These are phyloP conservation scores for Anneissia japonica DNA, from an alignment of 35 echinoderm and acorn worm species.

Conservation along the genomic window DNA sequence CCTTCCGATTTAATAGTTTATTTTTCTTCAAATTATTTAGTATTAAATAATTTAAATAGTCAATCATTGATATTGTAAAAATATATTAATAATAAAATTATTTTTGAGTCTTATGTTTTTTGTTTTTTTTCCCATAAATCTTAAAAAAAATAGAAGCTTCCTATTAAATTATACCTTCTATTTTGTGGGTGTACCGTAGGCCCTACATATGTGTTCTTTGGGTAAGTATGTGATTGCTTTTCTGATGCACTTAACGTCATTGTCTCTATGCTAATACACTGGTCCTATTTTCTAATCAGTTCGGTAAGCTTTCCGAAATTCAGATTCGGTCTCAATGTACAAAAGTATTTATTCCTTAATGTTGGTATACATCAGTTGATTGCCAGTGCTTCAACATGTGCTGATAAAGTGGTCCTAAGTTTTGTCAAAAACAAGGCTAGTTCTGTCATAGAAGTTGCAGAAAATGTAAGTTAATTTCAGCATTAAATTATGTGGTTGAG, in stretches of 20 bases:
- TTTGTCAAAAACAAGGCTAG: slow-evolving; percentile 63
- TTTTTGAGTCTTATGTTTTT: background rate
- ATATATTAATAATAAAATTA: background rate
- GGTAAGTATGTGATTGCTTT: background rate
- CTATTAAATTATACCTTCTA: background rate
- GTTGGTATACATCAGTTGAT: slow-evolving; percentile 73
- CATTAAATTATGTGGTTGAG: background rate
- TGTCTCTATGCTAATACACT: background rate
- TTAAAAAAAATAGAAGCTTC: background rate
- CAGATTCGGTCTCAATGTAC: no score
- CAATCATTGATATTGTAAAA: background rate
- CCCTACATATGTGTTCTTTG: background rate
- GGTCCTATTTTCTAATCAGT: background rate
- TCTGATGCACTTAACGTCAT: background rate
- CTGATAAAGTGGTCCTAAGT: slow-evolving; percentile 80
- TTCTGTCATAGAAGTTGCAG: slow-evolving; percentile 72
- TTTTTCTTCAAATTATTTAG: background rate
- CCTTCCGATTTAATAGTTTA: no score
- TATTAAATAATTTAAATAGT: background rate
- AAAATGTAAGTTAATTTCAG: slow-evolving; percentile 59
- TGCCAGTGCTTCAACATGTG: slow-evolving; percentile 61
- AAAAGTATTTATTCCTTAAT: background rate
- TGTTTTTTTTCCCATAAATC: background rate
- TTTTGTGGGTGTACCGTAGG: background rate
- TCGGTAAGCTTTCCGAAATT: no score